These are phyloP conservation scores for Crocallis elinguaria DNA, from an alignment of 2,888 invertebrate species.

Conservation along the genomic window DNA sequence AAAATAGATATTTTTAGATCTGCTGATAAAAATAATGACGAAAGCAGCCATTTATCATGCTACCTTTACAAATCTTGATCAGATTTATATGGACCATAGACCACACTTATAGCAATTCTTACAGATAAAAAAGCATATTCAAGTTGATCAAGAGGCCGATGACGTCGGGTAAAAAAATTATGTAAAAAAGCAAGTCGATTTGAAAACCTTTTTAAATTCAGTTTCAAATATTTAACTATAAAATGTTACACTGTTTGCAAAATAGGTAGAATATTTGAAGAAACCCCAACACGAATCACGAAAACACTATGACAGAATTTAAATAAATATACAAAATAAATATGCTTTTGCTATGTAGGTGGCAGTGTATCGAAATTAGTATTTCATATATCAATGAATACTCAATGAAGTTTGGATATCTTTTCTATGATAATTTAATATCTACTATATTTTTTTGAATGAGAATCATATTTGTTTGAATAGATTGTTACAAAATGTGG, in stretches of 20 bases:
- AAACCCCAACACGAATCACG: background rate
- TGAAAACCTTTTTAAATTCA: too few species aligned
- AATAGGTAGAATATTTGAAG: background rate
- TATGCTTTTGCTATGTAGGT: constrained; percentile 24
- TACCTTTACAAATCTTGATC: too few species aligned
- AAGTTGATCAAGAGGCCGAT: too few species aligned
- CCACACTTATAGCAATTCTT: too few species aligned
- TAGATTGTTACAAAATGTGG: background rate
- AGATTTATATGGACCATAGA: too few species aligned
- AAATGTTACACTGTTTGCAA: background rate
- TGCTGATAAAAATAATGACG: too few species aligned
- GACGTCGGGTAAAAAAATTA: background rate
- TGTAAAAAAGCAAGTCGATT: background rate
- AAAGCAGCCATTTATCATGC: too few species aligned
- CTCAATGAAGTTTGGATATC: constrained; percentile 11
- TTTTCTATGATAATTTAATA: constrained; percentile 21
- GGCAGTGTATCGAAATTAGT: constrained; percentile 17
- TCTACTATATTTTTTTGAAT: constrained; percentile 13
- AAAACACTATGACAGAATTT: background rate
- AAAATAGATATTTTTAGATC: too few species aligned
- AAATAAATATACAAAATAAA: constrained; percentile 7
- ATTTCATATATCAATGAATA: constrained; percentile 18
- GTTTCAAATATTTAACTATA: too few species aligned
- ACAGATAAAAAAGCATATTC: too few species aligned
- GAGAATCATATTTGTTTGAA: constrained; percentile 12